phyloP scores from a whole-genome alignment of 2,888 invertebrate genomes.

The Endomychus coccineus region DNA sequence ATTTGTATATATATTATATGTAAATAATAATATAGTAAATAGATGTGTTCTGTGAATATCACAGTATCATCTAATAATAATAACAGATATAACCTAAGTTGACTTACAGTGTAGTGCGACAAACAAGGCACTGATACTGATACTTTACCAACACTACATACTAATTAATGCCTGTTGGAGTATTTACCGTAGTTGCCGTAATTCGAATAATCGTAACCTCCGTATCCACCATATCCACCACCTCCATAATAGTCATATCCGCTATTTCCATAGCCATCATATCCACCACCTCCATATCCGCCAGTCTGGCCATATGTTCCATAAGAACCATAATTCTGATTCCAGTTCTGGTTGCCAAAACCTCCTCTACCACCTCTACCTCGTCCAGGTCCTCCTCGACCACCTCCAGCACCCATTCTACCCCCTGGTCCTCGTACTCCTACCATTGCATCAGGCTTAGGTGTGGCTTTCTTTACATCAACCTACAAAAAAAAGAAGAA shows the following conservation, averaged over 20 bases:
- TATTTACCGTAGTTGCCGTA: slow-evolving; percentile 80
- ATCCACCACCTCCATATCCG: slow-evolving; percentile 31
- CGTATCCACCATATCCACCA: slow-evolving; percentile 59
- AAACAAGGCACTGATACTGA: no score
- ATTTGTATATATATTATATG: slow-evolving; percentile 25
- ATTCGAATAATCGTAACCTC: slow-evolving; percentile 60
- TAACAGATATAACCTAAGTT: slow-evolving; percentile 13
- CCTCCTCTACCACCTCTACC: slow-evolving; percentile 65
- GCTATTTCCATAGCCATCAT: slow-evolving; percentile 56
- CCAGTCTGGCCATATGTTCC: slow-evolving; percentile 59
- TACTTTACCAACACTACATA: no score
- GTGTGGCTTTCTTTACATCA: slow-evolving; percentile 92
- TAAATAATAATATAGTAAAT: slow-evolving; percentile 11
- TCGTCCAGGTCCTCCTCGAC: slow-evolving; percentile 63
- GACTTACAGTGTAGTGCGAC: no score
- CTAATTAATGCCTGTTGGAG: slow-evolving; percentile 34
- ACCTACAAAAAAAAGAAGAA: slow-evolving; percentile 57
- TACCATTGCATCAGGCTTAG: slow-evolving; percentile 75
- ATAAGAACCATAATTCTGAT: slow-evolving; percentile 57
- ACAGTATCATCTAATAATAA: slow-evolving; percentile 19
- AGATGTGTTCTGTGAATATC: slow-evolving; percentile 29
- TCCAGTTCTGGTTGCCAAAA: slow-evolving; percentile 58
- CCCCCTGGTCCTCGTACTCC: slow-evolving; percentile 43
- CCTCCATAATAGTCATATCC: slow-evolving; percentile 69
- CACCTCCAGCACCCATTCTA: slow-evolving; percentile 53